phyloP scores from a whole-genome alignment of 2,888 invertebrate genomes.

The Biston betularia region DNA sequence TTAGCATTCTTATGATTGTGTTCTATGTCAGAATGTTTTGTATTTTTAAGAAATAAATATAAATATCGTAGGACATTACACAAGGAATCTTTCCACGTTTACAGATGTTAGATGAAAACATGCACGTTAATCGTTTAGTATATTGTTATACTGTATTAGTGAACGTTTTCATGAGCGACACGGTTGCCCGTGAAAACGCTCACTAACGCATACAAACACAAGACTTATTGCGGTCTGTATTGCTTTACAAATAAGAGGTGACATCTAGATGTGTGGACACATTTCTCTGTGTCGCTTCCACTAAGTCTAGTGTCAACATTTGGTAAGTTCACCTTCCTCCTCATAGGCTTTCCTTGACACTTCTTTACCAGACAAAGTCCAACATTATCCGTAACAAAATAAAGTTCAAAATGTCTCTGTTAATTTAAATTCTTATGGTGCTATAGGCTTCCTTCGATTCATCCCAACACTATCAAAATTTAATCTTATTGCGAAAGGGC shows the following conservation, averaged over 20 bases:
- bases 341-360: slow-evolving; percentile 50
- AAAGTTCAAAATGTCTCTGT: not conserved
- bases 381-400: slow-evolving; percentile 16
- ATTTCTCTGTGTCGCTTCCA: slow-evolving; percentile 75
- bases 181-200: not conserved
- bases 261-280: slow-evolving; percentile 77
- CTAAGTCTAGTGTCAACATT: slow-evolving; percentile 79
- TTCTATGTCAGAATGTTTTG: no score
- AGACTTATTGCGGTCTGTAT: slow-evolving; percentile 70
- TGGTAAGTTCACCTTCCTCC: slow-evolving; percentile 72
- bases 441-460: not conserved
- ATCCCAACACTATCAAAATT: not conserved
- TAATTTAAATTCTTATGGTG: not conserved
- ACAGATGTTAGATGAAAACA: no score
- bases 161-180: not conserved
- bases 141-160: not conserved
- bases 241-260: slow-evolving; percentile 75
- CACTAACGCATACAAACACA: slow-evolving; percentile 40
- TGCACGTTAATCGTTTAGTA: no score
- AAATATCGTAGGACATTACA: no score
- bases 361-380: slow-evolving; percentile 27
- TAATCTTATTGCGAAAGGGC: not conserved
- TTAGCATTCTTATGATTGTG: no score
- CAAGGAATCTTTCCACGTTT: no score
- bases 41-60: no score